Conservation (phyloP, 2,113 vertebrate species). For the Pungitius pungitius region DNA sequence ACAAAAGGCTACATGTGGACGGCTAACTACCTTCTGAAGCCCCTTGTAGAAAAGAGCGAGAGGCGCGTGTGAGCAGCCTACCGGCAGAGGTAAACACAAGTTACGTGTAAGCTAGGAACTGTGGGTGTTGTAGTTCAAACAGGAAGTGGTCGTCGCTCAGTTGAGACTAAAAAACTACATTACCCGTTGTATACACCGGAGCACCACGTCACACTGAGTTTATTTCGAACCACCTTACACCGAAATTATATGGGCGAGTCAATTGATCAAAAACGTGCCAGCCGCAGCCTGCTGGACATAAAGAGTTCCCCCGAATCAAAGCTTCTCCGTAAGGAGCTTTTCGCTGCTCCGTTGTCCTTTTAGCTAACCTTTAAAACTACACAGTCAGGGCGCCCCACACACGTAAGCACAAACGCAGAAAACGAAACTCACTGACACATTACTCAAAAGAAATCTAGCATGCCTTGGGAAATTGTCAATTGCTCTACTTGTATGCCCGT, state of each 20-base stretch:
- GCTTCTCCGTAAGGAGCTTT: not conserved
- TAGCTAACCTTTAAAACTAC: too few species aligned
- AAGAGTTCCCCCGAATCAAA: not conserved
- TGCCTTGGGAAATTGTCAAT: too few species aligned
- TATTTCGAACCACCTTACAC: not conserved
- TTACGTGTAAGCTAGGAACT: not conserved
- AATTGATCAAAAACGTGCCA: too few species aligned
- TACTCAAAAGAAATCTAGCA: not conserved
- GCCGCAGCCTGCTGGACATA: too few species aligned
- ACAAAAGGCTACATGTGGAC: not conserved
- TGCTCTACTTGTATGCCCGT: too few species aligned
- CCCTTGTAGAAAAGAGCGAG: too few species aligned
- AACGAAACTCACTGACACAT: not conserved
- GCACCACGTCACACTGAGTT: not conserved
- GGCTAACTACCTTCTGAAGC: not conserved
- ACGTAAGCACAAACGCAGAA: not conserved
- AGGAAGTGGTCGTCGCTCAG: fast-evolving
- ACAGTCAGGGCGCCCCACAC: not conserved
- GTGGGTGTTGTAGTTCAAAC: slow-evolving; percentile 66
- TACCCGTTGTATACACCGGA: slow-evolving; percentile 17
- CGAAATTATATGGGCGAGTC: not conserved
- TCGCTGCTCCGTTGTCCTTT: fast-evolving
- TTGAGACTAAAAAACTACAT: slow-evolving; percentile 54
- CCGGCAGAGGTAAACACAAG: slow-evolving; percentile 46
- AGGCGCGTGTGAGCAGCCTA: not conserved